Conservation (phyloP, 2,797 vertebrate genomes). For the Sebastes diaconus region DNA sequence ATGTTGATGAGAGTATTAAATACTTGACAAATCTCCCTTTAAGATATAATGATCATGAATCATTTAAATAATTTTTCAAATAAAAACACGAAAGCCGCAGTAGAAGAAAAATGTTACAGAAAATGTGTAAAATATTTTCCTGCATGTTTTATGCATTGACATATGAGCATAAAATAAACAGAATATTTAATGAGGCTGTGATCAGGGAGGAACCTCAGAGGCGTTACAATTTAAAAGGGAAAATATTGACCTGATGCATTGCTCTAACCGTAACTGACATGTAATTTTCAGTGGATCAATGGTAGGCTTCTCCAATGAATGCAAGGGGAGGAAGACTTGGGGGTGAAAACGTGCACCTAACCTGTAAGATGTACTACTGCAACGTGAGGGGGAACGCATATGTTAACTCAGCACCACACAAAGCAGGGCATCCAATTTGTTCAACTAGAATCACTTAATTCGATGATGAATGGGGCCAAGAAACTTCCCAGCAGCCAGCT, state of each 20-base stretch:
- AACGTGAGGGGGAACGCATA: slow-evolving; percentile 36
- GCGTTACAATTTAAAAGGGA: not conserved
- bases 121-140: not conserved
- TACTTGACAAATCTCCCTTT: too few species aligned
- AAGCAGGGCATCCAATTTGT: slow-evolving; percentile 65
- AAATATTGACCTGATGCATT: not conserved
- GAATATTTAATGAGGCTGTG: not conserved
- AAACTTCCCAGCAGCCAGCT: slow-evolving; percentile 58
- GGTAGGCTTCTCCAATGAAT: not conserved
- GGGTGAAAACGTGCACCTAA: not conserved
- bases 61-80: not conserved
- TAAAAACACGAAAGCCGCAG: not conserved
- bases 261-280: not conserved
- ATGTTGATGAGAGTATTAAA: too few species aligned
- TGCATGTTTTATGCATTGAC: not conserved
- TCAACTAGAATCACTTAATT: slow-evolving; percentile 68
- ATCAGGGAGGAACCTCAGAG: not conserved
- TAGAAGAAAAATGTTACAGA: not conserved
- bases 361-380: slow-evolving; percentile 4
- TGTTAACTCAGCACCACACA: slow-evolving; percentile 56
- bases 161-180: not conserved
- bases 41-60: not conserved
- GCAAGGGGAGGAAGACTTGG: not conserved
- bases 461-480: slow-evolving; percentile 63
- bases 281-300: slow-evolving; percentile 25